Conservation (phyloP, 2,888 invertebrate genomes). For the Leptinotarsa peninsularis region DNA sequence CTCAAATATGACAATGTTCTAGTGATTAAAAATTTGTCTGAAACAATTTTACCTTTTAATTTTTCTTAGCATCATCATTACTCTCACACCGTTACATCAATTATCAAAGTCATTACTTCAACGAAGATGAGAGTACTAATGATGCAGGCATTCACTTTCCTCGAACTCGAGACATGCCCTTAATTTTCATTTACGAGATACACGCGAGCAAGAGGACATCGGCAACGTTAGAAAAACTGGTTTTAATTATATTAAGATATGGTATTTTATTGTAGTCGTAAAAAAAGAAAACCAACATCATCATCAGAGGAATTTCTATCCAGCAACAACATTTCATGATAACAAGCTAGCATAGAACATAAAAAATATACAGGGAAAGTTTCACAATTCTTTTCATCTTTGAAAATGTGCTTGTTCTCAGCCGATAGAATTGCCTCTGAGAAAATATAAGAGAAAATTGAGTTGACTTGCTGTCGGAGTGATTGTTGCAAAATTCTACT, state of each 20-base stretch:
- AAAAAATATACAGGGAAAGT: no score
- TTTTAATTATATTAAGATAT: conserved; percentile 38
- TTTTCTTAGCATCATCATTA: no score
- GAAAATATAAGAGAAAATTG: no score
- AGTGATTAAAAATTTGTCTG: no score
- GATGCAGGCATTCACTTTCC: conserved; percentile 23
- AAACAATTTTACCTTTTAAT: no score
- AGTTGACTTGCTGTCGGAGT: no score
- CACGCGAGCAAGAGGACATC: conserved; percentile 21
- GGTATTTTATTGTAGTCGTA: conserved; percentile 35
- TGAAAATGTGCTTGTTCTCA: no score
- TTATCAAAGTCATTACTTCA: conserved; percentile 21
- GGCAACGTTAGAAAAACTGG: conserved; percentile 36
- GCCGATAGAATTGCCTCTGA: no score
- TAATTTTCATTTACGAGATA: conserved; percentile 15
- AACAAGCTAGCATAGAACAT: neutral
- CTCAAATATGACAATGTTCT: no score
- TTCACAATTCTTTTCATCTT: no score
- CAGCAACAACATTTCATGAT: conserved; percentile 17
- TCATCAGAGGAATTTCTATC: neutral
- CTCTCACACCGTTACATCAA: neutral
- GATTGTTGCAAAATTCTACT: no score
- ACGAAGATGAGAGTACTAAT: conserved; percentile 21
- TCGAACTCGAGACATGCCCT: conserved; percentile 26
- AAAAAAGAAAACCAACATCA: conserved; percentile 26